phyloP scores from a whole-genome alignment of 2,113 vertebrate species.

The Delphinus delphis region DNA sequence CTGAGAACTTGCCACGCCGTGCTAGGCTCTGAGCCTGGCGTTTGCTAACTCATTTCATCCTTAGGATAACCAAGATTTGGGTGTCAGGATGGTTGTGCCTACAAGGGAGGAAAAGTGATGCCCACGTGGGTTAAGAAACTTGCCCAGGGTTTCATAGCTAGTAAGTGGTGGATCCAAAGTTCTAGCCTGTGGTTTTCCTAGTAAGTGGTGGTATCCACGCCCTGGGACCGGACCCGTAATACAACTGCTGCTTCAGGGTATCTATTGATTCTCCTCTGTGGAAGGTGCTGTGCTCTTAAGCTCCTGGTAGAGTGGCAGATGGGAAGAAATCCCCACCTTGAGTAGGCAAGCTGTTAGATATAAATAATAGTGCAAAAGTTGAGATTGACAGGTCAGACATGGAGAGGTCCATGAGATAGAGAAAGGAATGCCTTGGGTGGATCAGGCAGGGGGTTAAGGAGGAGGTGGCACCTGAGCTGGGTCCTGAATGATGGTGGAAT shows the following conservation, averaged over 20 bases:
- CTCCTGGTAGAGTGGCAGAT: neutral
- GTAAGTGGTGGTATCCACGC: accelerated
- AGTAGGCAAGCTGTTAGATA: neutral
- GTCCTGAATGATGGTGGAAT: no score
- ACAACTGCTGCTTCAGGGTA: no score
- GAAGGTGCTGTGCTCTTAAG: no score
- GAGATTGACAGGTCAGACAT: neutral
- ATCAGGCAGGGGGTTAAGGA: neutral
- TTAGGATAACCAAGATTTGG: neutral
- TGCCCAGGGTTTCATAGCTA: neutral
- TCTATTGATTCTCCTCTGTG: neutral
- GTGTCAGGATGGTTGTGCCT: neutral
- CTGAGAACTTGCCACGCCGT: accelerated
- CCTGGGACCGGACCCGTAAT: accelerated
- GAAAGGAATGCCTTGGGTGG: neutral
- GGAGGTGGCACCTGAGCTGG: neutral
- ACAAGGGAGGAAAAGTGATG: neutral
- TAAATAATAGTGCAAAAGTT: neutral
- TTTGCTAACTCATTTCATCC: neutral
- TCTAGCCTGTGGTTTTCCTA: neutral
- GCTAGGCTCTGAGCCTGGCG: neutral
- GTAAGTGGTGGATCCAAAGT: neutral
- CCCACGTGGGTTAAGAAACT: neutral
- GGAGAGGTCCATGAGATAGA: neutral
- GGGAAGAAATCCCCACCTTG: neutral